These are phyloP conservation scores for Hippocampus guttulatus DNA, from an alignment of 2,113 vertebrate genomes.

Conservation along the genomic window DNA sequence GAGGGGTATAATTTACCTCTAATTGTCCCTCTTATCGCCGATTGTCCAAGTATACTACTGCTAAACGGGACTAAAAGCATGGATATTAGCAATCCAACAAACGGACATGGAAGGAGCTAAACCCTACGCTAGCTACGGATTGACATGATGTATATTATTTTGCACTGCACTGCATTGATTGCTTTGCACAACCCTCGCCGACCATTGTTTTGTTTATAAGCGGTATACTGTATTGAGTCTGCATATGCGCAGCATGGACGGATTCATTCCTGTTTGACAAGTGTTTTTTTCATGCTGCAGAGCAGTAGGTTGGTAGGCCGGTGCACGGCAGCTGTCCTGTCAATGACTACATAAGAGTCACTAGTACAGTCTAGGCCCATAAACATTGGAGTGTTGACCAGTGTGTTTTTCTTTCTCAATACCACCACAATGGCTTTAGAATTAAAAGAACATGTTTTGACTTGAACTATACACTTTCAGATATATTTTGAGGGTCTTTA, in stretches of 20 bases:
- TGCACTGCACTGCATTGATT: neutral
- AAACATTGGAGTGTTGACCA: too few relatives aligned
- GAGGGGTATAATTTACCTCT: slow-evolving; percentile 38
- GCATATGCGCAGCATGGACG: slow-evolving; percentile 7
- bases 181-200: neutral
- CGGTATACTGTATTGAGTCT: neutral
- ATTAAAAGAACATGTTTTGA: too few relatives aligned
- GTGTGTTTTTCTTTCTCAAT: too few relatives aligned
- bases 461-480: too few relatives aligned
- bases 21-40: slow-evolving; percentile 4
- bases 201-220: neutral
- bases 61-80: neutral
- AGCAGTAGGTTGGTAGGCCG: neutral
- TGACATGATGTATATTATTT: neutral
- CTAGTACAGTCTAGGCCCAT: neutral
- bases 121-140: neutral
- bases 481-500: too few relatives aligned
- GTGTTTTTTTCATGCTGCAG: neutral
- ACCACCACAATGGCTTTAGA: too few relatives aligned
- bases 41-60: neutral
- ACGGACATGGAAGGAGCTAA: neutral
- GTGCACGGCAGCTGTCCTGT: slow-evolving; percentile 1
- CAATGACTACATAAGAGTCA: slow-evolving; percentile 1
- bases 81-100: neutral
- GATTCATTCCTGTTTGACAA: slow-evolving; percentile 43